phyloP scores from a whole-genome alignment of 2,113 vertebrate genomes.

The Tychaedon coryphoeus region DNA sequence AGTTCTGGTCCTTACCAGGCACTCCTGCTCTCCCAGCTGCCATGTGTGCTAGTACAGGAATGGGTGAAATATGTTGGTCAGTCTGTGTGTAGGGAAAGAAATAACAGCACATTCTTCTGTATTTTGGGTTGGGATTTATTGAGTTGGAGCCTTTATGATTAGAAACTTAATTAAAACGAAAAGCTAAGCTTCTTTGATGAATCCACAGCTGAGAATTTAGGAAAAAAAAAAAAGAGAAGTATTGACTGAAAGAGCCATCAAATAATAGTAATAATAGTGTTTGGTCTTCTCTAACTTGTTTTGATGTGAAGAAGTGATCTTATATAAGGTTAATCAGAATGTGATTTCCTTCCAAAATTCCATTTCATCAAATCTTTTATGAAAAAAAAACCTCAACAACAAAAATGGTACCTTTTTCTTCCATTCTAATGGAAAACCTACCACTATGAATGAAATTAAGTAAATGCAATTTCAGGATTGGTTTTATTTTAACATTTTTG shows the following conservation, averaged over 20 bases:
- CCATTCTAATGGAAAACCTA: neutral
- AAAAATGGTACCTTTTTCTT: neutral
- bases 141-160: neutral
- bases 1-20: neutral
- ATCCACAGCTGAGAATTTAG: neutral
- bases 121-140: neutral
- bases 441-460: neutral
- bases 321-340: neutral
- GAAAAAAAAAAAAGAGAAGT: neutral
- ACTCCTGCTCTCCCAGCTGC: neutral
- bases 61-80: neutral
- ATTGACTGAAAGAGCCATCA: neutral
- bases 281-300: neutral
- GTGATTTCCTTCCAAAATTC: neutral
- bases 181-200: neutral
- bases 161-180: neutral
- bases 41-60: neutral
- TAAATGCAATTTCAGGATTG: neutral
- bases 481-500: neutral
- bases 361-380: neutral
- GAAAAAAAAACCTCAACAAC: fast-evolving
- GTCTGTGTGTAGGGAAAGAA: neutral
- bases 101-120: neutral
- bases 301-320: neutral
- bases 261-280: neutral